Percentiles rank a stretch among this genome's conserved stretches.
These are phyloP conservation scores for Pangasius djambal DNA, from an alignment of 2,797 vertebrate genomes.

Conservation along the genomic window DNA sequence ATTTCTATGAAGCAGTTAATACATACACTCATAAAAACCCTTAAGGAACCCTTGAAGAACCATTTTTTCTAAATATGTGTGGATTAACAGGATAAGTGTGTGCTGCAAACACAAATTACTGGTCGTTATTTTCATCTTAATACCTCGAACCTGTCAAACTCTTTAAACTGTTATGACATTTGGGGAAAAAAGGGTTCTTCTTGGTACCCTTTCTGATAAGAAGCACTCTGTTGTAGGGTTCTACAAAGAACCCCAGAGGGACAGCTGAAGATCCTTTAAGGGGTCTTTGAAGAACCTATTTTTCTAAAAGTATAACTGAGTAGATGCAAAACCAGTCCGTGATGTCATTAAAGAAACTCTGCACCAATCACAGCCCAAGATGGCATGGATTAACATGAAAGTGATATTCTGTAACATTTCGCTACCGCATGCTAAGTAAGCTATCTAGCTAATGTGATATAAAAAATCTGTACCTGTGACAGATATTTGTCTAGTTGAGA, in stretches of 20 bases:
- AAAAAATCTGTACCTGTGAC: too few relatives aligned
- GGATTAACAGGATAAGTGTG: too few relatives aligned
- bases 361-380: neutral
- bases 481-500: too few relatives aligned
- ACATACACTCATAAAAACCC: neutral
- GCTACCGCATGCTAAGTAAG: neutral
- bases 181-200: neutral
- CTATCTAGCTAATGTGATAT: too few relatives aligned
- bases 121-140: neutral
- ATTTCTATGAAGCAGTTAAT: neutral
- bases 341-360: neutral
- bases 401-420: neutral
- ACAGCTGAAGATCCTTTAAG: neutral
- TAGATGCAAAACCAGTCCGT: too few relatives aligned
- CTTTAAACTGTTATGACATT: neutral
- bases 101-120: neutral
- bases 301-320: too few relatives aligned
- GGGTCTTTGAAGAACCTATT: neutral
- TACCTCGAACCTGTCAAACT: neutral
- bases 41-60: neutral
- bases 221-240: too few relatives aligned
- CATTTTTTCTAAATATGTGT: neutral
- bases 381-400: too few relatives aligned
- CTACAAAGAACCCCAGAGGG: neutral
- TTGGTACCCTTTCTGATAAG: too few relatives aligned